Percentiles rank a stretch among this genome's conserved stretches.
phyloP scores from a whole-genome alignment of 2,797 vertebrate genomes.

The Acipenser ruthenus region DNA sequence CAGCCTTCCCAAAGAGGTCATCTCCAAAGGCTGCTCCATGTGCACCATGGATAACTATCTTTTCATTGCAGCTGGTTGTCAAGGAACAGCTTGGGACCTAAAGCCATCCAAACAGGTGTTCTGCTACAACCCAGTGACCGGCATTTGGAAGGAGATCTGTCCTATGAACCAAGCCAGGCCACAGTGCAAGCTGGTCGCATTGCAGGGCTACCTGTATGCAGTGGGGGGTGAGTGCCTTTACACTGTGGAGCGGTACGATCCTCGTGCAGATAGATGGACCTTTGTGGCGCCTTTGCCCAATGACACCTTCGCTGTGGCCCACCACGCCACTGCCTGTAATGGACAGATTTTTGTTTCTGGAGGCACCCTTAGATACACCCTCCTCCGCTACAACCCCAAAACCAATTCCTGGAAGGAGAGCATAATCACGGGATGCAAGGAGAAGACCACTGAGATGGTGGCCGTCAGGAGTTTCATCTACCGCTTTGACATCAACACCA shows the following conservation, averaged over 20 bases:
- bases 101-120: conserved; percentile 76
- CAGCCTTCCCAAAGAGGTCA: conserved; percentile 64
- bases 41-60: conserved; percentile 92
- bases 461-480: conserved; percentile 71
- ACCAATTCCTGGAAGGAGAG: conserved; percentile 64
- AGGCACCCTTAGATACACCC: conserved; percentile 70
- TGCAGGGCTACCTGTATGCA: conserved; percentile 82
- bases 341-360: conserved; percentile 83
- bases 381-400: conserved; percentile 68
- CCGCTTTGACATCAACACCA: conserved; percentile 74
- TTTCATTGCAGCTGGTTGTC: conserved; percentile 77
- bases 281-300: conserved; percentile 75
- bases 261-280: conserved; percentile 74
- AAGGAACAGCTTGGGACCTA: conserved; percentile 43
- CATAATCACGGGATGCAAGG: conserved; percentile 49
- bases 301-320: conserved; percentile 83
- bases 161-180: conserved; percentile 83
- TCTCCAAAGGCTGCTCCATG: conserved; percentile 71
- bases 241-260: conserved; percentile 83
- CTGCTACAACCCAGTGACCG: conserved; percentile 83
- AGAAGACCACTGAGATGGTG: conserved; percentile 71
- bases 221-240: conserved; percentile 86
- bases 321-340: conserved; percentile 66
- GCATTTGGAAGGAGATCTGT: conserved; percentile 80
- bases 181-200: conserved; percentile 77